These are phyloP conservation scores for Ectobius pallidus DNA, from an alignment of 2,888 invertebrate species.

Conservation along the genomic window DNA sequence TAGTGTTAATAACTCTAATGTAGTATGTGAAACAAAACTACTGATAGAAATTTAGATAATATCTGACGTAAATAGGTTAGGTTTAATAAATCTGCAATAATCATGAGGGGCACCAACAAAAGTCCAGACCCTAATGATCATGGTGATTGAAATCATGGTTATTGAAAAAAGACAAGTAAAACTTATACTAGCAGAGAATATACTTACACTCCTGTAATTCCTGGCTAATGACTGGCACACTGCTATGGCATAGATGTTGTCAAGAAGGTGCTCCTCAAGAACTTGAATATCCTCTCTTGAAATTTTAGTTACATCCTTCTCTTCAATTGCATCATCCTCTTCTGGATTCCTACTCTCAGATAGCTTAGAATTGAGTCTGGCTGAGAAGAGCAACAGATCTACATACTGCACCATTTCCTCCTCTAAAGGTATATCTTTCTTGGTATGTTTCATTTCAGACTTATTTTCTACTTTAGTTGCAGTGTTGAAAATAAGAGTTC, in stretches of 20 bases:
- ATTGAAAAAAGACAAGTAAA: too few relatives aligned
- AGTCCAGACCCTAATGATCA: too few relatives aligned
- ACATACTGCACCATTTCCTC: background rate
- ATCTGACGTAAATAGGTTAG: too few relatives aligned
- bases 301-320: background rate
- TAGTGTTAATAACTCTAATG: too few relatives aligned
- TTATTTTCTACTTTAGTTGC: too few relatives aligned
- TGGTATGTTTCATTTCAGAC: too few relatives aligned
- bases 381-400: background rate
- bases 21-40: too few relatives aligned
- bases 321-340: background rate
- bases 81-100: too few relatives aligned
- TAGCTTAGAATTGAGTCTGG: conserved; percentile 11
- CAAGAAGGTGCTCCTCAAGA: background rate
- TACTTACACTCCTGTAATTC: conserved; percentile 10
- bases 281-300: background rate
- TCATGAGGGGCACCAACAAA: too few relatives aligned
- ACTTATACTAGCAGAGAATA: too few relatives aligned
- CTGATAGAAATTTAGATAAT: too few relatives aligned
- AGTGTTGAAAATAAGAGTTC: background rate
- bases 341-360: background rate
- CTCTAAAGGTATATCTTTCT: background rate
- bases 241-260: background rate
- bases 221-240: background rate
- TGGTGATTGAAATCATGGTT: too few relatives aligned